These are phyloP conservation scores for Plebejus melissa DNA, from an alignment of 2,888 invertebrate genomes.

Conservation along the genomic window DNA sequence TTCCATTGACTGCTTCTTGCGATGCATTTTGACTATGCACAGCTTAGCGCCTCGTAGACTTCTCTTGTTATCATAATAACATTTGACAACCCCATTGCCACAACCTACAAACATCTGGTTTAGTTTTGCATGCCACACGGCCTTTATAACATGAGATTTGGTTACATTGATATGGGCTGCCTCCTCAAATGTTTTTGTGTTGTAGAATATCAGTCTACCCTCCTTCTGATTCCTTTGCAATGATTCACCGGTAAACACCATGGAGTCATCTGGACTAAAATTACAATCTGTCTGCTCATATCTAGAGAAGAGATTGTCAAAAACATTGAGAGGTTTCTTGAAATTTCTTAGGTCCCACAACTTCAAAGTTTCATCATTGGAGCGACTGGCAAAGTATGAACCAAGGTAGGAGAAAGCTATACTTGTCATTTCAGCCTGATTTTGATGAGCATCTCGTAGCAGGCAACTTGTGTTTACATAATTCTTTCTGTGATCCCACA, in stretches of 20 bases:
- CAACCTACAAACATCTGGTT: constrained; percentile 97
- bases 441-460: constrained; percentile 88
- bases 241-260: constrained; percentile 93
- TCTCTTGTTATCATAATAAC: constrained; percentile 92
- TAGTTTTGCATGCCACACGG: constrained; percentile 97
- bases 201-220: constrained; percentile 89
- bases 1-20: constrained; percentile 90
- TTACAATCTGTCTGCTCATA: constrained; percentile 90
- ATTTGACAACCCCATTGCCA: constrained; percentile 93
- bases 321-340: constrained; percentile 86
- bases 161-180: constrained; percentile 87
- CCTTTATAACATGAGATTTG: constrained; percentile 91
- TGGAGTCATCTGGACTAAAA: constrained; percentile 95
- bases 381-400: constrained; percentile 86
- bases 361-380: constrained; percentile 95
- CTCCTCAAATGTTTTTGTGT: constrained; percentile 86
- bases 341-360: constrained; percentile 95
- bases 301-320: constrained; percentile 86
- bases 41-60: constrained; percentile 95
- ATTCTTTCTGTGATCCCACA: constrained; percentile 97
- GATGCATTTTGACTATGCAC: constrained; percentile 89
- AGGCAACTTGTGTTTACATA: constrained; percentile 92
- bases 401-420: constrained; percentile 94
- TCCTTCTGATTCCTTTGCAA: constrained; percentile 80
- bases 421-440: constrained; percentile 89